Conservation (phyloP, 2,113 vertebrate species). For the Aegithalos caudatus region DNA sequence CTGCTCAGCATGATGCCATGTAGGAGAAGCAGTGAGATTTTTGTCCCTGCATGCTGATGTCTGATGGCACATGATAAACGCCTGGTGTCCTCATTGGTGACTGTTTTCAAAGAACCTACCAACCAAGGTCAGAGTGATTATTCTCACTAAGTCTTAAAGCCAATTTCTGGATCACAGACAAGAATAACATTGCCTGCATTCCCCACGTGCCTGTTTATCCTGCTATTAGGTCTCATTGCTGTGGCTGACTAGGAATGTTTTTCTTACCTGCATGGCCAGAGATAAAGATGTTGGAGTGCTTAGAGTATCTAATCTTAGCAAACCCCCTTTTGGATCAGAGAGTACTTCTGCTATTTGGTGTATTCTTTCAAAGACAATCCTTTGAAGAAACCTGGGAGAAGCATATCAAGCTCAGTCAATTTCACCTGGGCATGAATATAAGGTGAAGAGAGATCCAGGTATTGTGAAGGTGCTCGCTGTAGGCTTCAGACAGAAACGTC, state of each 20-base stretch:
- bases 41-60: background rate
- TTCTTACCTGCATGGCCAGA: slow-evolving; percentile 31
- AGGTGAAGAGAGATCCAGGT: background rate
- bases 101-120: background rate
- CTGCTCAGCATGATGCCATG: background rate
- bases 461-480: background rate
- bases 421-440: background rate
- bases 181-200: slow-evolving; percentile 21
- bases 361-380: background rate
- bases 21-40: background rate
- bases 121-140: slow-evolving; percentile 7
- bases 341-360: background rate
- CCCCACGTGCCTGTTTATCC: background rate
- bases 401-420: background rate
- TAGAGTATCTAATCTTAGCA: background rate
- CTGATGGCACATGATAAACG: background rate
- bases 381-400: background rate
- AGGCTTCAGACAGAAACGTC: background rate
- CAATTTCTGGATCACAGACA: slow-evolving; percentile 19
- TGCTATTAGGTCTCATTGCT: background rate
- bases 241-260: background rate
- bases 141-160: slow-evolving; percentile 43
- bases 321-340: background rate
- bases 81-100: background rate
- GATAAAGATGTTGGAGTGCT: slow-evolving; percentile 4